These are phyloP conservation scores for Tillus elongatus DNA, from an alignment of 2,888 invertebrate species.

Conservation along the genomic window DNA sequence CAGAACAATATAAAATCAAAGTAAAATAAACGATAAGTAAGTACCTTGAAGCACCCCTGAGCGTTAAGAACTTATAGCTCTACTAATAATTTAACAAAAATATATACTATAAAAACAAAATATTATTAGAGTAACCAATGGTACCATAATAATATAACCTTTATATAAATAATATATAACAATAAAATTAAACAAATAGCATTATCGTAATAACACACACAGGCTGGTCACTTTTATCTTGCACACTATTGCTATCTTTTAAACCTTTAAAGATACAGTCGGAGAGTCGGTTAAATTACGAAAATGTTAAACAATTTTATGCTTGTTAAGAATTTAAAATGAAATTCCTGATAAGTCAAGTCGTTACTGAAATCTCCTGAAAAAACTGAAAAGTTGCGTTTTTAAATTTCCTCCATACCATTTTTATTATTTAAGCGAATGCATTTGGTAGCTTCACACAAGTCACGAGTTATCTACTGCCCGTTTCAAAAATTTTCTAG, in stretches of 20 bases:
- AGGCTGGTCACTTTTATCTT: not conserved
- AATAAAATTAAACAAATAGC: too few species aligned
- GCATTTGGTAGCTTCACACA: not conserved
- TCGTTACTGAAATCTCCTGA: slow-evolving; percentile 1
- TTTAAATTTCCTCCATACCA: not conserved
- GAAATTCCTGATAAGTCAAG: not conserved
- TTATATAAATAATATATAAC: too few species aligned
- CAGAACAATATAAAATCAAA: too few species aligned
- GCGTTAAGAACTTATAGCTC: too few species aligned
- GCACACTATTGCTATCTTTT: not conserved
- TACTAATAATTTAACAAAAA: too few species aligned
- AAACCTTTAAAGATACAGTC: not conserved
- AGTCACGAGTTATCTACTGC: not conserved
- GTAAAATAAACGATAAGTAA: too few species aligned
- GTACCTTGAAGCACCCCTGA: too few species aligned
- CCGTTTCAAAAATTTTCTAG: not conserved
- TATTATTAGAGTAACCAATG: too few species aligned
- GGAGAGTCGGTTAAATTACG: not conserved
- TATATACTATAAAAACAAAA: too few species aligned
- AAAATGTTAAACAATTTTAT: not conserved
- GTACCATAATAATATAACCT: too few species aligned
- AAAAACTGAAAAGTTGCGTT: slow-evolving; percentile 1
- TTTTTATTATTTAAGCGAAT: not conserved
- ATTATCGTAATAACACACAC: too few species aligned
- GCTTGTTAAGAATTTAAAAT: slow-evolving; percentile 1